phyloP scores from a whole-genome alignment of 2,113 vertebrate species.

The Nerophis ophidion region DNA sequence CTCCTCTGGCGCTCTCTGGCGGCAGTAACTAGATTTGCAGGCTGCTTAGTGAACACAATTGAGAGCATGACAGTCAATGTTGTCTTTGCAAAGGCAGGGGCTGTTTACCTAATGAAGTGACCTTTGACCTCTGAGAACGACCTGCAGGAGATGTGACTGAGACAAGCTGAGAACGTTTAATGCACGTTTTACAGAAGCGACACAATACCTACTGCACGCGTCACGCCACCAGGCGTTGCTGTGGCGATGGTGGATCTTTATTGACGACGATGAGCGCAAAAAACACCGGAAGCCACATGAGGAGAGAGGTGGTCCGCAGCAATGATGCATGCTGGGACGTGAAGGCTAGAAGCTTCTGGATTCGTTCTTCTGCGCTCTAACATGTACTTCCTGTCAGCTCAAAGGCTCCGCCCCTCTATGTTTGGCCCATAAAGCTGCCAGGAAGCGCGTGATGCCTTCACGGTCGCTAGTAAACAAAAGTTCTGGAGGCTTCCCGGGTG shows the following conservation, averaged over 20 bases:
- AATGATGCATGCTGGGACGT: not conserved
- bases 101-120: not conserved
- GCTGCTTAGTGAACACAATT: not conserved
- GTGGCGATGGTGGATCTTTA: not conserved
- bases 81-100: too few species aligned
- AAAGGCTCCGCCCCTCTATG: constrained; percentile 7
- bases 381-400: not conserved
- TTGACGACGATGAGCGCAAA: not conserved
- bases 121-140: not conserved
- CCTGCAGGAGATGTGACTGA: not conserved
- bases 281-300: not conserved
- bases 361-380: too few species aligned
- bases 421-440: constrained; percentile 27
- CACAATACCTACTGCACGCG: constrained; percentile 32
- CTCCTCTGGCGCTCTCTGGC: too few species aligned
- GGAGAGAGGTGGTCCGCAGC: not conserved
- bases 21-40: too few species aligned
- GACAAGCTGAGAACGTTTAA: constrained; percentile 33
- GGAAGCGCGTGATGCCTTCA: constrained; percentile 28
- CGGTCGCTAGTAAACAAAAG: constrained; percentile 20
- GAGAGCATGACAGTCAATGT: not conserved
- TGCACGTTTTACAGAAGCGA: constrained; percentile 39
- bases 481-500: constrained; percentile 15
- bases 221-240: constrained; percentile 24
- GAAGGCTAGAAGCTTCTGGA: not conserved